Base-by-base conservation (phyloP, 2,888 invertebrate species). In the Tanypteryx hageni region DNA sequence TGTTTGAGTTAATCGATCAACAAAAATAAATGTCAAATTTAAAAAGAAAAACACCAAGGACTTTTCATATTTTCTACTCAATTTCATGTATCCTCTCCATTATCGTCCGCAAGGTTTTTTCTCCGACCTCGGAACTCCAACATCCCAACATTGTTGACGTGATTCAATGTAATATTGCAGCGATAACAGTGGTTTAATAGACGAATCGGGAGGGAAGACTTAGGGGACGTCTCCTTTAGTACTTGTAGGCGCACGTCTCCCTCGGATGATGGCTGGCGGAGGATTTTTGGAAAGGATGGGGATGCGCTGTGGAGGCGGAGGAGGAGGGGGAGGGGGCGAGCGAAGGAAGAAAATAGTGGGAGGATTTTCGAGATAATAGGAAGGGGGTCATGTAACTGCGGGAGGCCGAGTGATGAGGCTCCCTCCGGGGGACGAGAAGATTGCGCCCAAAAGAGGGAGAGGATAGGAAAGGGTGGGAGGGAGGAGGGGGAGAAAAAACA, bases 371-470 rank as follows among this genome's bases (percentile, higher is more conserved):
- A 76, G 76, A 76, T 76, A 22, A 27, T 76, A 76, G 27, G 68
- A 68, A 68, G 68, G 22, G 68, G 76, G 76, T 76, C 76, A 22
- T 76, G 76, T 76, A 76, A 76, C 76, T 76, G 76, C 76, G 27
- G 76, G 76, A 27, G 22, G 27, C 76, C 76, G 76, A 27, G 76
- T 27, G 76, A 76, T 76, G 76, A 76, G 27, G 22, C 14, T 76
- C 22, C 68, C 68, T 27, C 76, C 76, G 27, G 76, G 76, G 76
- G 76, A 22, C 27, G 13, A 76, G 76, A 76, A 76, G 22, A 76
- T 76, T 76, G 76, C 76, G 76, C 22, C 44, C 76, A 13, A 76
- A 27, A 76, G 76, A 76, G 10, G n/a, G 22, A 8, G 14, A 64
- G n/a, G 64, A 76, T n/a, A 76, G 22, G 76, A 27, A 22, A 27